These are phyloP conservation scores for Malacoraja senta DNA, from an alignment of 2,797 vertebrate genomes.

Conservation along the genomic window DNA sequence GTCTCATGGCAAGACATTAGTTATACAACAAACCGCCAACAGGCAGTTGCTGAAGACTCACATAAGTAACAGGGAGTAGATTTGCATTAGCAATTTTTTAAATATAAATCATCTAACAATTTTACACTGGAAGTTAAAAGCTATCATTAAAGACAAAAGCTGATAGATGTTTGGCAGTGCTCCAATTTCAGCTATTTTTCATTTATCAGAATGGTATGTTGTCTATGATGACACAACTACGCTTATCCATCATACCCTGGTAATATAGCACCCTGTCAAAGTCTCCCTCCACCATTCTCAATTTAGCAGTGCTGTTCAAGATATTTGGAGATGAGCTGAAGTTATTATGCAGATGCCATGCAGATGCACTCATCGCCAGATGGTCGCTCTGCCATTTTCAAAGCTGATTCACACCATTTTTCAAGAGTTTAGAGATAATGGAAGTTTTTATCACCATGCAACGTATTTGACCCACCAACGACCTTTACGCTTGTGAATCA, in stretches of 20 bases:
- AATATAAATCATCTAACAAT: conserved; percentile 12
- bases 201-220: conserved; percentile 6
- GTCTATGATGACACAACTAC: not conserved
- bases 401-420: conserved; percentile 28
- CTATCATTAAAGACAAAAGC: not conserved
- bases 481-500: conserved; percentile 11
- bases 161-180: not conserved
- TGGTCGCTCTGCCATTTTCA: not conserved
- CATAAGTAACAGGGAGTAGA: not conserved
- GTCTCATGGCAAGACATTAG: not conserved
- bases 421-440: not conserved
- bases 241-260: not conserved
- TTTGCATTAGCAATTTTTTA: conserved; percentile 7
- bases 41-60: not conserved
- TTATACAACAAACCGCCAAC: not conserved
- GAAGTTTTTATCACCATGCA: not conserved
- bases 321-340: not conserved
- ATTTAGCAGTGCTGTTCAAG: not conserved
- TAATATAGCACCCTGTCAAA: conserved; percentile 22
- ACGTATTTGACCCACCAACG: not conserved
- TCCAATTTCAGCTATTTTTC: not conserved
- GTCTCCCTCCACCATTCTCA: not conserved
- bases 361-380: conserved; percentile 16
- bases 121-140: not conserved
- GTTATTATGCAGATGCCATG: conserved; percentile 28